Evolutionary conservation across 2,797 vertebrate species (phyloP).

Genomic region (Danio jaintianensis): DNA sequence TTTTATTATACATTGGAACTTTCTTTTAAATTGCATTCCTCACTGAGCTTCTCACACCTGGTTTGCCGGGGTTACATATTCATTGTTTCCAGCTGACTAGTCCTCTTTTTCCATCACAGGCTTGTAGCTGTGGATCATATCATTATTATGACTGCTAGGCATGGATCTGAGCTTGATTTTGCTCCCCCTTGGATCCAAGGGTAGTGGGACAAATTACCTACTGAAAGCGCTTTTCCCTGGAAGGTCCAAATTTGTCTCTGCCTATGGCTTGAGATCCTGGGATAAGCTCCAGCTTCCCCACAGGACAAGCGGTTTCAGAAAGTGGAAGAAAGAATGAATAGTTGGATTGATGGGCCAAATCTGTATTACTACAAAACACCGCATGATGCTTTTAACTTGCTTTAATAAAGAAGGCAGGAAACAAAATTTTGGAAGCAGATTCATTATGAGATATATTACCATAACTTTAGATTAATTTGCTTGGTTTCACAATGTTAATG

Average conservation of each 20-base stretch:
- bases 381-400: too few relatives aligned
- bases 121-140: constrained; percentile 44
- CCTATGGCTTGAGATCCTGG: not conserved
- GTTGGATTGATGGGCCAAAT: constrained; percentile 50
- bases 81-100: constrained; percentile 56
- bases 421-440: too few relatives aligned
- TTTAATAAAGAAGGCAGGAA: too few relatives aligned
- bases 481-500: not conserved
- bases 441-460: not conserved
- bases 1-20: constrained; percentile 38
- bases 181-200: constrained; percentile 66
- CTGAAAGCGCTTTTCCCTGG: constrained; percentile 65
- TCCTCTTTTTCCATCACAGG: constrained; percentile 41
- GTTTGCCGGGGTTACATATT: constrained; percentile 43
- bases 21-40: constrained; percentile 39
- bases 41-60: constrained; percentile 21
- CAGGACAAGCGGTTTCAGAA: not conserved
- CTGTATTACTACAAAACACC: constrained; percentile 71
- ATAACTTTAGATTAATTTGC: not conserved
- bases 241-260: constrained; percentile 66
- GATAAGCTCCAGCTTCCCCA: constrained; percentile 17
- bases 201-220: constrained; percentile 72
- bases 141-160: constrained; percentile 49
- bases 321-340: not conserved
- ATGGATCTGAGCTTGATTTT: constrained; percentile 49